Evolutionary conservation across 2,888 invertebrate species (phyloP), one percentile per base, ranked within the genome.

Genomic region (Aphelenchoides bicaudatus): DNA sequence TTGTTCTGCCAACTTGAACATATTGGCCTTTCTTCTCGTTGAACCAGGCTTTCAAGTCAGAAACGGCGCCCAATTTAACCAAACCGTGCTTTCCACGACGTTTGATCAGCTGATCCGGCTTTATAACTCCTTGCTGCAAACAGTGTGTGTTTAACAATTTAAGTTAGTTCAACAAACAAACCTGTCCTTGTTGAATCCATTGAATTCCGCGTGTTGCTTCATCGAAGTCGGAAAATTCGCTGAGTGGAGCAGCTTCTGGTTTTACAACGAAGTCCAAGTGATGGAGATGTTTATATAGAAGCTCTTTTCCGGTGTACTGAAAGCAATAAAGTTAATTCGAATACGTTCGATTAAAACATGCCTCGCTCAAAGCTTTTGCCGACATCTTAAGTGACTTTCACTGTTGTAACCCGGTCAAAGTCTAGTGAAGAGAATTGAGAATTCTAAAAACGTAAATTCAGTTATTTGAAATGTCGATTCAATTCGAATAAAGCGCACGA

Each of bases 21-120:
- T 67, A 56, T n/a, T 62, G 58, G 30, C 73, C 72, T 30, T 63
- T 69, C 60, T 89, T 87, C 68, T 89, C 88, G 28, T 82, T 81
- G 53, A 98, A 85, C 94, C 96, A 98, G 80, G 86, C 81, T 75
- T 89, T 85, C 19, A 89, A 90, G 25, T 85, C 83, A 4, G 89
- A 85, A 62, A 87, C 86, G 73, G 88, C 88, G 80, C 94, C 93
- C 4, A 96, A 92, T 70, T 92, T 90, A 69, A 98, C 93, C 52
- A 98, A 84, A 0, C 96, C 94, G 56, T 98, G 85, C 82, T 98
- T 98, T 56, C 98, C 98, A 57, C 98, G 87, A 28, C 98, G 85
- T 81, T 98, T 98, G 80, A 98, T 98, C 81, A 98, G 84, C 84
- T 98, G 98, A 82, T 98, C 98, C 0, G 96, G 96, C 80, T 98